Conservation (phyloP, 2,888 invertebrate genomes). For the Mesoligia furuncula region DNA sequence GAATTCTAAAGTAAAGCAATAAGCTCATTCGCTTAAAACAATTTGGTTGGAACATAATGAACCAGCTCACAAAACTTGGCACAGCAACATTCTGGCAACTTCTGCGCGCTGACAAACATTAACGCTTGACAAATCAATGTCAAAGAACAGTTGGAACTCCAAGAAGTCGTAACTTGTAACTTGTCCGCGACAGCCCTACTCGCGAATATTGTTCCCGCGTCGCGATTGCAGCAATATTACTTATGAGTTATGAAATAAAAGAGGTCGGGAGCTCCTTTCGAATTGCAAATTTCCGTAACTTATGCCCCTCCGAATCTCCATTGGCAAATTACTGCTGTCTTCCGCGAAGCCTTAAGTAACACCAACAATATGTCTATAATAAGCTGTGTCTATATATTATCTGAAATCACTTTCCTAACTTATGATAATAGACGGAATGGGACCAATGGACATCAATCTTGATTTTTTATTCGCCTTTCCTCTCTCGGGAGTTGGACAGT, state of each 20-base stretch:
- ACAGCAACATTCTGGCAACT: constrained; percentile 32
- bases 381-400: constrained; percentile 74
- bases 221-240: constrained; percentile 69
- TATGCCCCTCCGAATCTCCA: constrained; percentile 75
- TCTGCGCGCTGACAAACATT: constrained; percentile 39
- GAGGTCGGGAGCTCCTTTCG: constrained; percentile 66
- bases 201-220: constrained; percentile 52
- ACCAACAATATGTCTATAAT: constrained; percentile 76
- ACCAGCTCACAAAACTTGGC: constrained; percentile 32
- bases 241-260: constrained; percentile 73
- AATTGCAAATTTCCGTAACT: constrained; percentile 75
- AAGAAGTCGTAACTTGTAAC: constrained; percentile 39
- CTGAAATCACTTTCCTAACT: constrained; percentile 75
- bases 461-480: constrained; percentile 69
- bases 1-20: not conserved
- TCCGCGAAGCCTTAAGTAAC: constrained; percentile 69
- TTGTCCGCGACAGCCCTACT: constrained; percentile 51
- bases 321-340: constrained; percentile 79
- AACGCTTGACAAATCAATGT: constrained; percentile 59
- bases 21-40: constrained; percentile 21
- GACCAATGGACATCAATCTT: constrained; percentile 74
- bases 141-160: constrained; percentile 54
- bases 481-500: constrained; percentile 64
- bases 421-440: constrained; percentile 78
- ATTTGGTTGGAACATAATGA: constrained; percentile 44